phyloP scores from a whole-genome alignment of 2,888 invertebrate genomes.

The Lasioglossum vierecki region DNA sequence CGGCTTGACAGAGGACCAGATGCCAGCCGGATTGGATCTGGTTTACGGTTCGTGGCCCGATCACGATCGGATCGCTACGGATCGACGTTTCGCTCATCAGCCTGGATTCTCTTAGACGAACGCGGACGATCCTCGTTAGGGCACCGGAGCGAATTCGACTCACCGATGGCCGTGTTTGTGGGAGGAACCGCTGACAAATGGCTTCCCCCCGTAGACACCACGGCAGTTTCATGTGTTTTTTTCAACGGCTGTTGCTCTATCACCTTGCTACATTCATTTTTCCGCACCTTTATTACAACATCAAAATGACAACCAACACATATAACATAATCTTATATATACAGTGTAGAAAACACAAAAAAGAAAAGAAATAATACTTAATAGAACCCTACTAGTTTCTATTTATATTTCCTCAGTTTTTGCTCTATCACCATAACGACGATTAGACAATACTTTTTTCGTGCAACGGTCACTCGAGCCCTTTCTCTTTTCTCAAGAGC shows the following conservation, averaged over 20 bases:
- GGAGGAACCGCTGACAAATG: conserved; percentile 1
- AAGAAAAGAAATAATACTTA: no score
- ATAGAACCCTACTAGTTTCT: no score
- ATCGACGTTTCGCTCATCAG: not conserved
- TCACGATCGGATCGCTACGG: conserved; percentile 1
- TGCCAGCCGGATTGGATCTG: conserved; percentile 8
- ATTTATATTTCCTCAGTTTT: no score
- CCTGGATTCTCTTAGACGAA: not conserved
- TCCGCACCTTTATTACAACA: no score
- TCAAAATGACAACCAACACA: no score
- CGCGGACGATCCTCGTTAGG: conserved; percentile 2
- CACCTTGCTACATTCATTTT: no score
- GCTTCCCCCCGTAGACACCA: not conserved
- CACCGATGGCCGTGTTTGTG: not conserved
- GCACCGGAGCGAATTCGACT: not conserved
- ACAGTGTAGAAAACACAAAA: no score
- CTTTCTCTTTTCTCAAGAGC: not conserved
- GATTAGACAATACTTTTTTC: not conserved
- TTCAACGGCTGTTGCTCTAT: not conserved
- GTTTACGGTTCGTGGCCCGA: conserved; percentile 6
- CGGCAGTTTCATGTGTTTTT: not conserved
- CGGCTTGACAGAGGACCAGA: not conserved
- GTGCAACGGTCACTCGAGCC: not conserved
- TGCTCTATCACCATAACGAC: not conserved
- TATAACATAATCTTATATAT: no score